Evolutionary conservation across 2,113 vertebrate genomes (phyloP), one percentile per base, ranked within the genome.

Genomic region (Colaptes auratus): DNA sequence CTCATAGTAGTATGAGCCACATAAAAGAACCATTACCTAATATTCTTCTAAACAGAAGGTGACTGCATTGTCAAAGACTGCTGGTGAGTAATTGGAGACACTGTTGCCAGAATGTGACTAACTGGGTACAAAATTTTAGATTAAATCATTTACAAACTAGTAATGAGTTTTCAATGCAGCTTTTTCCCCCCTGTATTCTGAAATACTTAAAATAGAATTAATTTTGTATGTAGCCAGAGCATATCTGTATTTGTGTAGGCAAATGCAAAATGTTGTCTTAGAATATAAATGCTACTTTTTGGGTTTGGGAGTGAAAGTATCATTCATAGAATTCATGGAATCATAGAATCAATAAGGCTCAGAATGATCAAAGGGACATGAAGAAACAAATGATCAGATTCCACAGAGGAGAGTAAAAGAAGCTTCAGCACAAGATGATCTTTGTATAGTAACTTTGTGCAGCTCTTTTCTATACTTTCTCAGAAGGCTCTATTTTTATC

Each of bases 1-100:
- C 55, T 92, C 87, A 89, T 95, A 75, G 93, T 97, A 95, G 93
- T 88, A 69, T 92, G 89, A 96, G 96, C 95, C 94, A 91, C 95
- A 92, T 97, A 94, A 97, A 98, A 98, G 96, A 96, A 82, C 89
- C 94, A 96, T 98, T 98, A 97, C 97, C 95, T 90, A 95, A 97
- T 94, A 82, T 89, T 92, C 91, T 95, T 93, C 69, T 85, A 90
- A 92, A 94, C 93, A 97, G 88, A 97, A 96, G 95, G 96, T 97
- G 97, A 97, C 88, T 96, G 88, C 94, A 97, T 96, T 97, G 90
- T 97, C 97, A 97, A 96, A 97, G 96, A 94, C 86, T 79, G 91
- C 94, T 95, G 63, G 67, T 97, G 96, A 97, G 89, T 96, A 96
- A 96, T 93, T 96, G 61, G 89, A 91, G 61, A 82, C 81, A 60